Conservation (phyloP, 1,140 invertebrate species). For the Bemisia tabaci region DNA sequence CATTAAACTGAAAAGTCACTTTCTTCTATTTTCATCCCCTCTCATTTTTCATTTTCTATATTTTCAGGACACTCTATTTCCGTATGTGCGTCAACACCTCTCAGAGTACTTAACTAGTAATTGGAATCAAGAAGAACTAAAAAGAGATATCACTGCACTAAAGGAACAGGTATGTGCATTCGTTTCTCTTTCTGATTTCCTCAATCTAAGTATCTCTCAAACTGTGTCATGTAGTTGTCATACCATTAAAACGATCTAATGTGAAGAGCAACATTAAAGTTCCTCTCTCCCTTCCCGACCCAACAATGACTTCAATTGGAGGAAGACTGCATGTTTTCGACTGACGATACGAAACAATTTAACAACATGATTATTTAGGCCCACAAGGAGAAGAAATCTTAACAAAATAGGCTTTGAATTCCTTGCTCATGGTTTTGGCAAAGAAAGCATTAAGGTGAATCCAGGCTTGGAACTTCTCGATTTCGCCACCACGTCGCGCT, state of each 20-base stretch:
- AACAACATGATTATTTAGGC: too few relatives aligned
- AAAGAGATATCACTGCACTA: slow-evolving; percentile 49
- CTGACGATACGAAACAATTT: neutral
- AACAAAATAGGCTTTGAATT: too few relatives aligned
- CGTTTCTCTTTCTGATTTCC: neutral
- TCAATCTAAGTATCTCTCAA: neutral
- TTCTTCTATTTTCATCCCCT: slow-evolving; percentile 6
- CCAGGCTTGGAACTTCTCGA: too few relatives aligned
- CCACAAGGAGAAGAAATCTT: too few relatives aligned
- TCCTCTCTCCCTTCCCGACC: neutral
- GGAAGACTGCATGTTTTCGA: neutral
- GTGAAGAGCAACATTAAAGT: neutral
- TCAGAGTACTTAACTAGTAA: slow-evolving; percentile 52
- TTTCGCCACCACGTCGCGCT: too few relatives aligned
- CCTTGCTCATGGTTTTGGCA: too few relatives aligned
- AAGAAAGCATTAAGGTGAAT: too few relatives aligned
- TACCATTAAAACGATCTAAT: neutral
- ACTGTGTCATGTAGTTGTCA: neutral
- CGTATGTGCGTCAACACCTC: slow-evolving; percentile 58
- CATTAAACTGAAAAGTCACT: neutral
- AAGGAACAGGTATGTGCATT: slow-evolving; percentile 36
- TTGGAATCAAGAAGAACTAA: slow-evolving; percentile 52
- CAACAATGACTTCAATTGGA: neutral
- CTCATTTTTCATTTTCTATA: slow-evolving; percentile 13
- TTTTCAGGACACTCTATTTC: slow-evolving; percentile 63